Base-by-base conservation (phyloP, 2,797 vertebrate genomes). In the Notoglanidium macrostoma region DNA sequence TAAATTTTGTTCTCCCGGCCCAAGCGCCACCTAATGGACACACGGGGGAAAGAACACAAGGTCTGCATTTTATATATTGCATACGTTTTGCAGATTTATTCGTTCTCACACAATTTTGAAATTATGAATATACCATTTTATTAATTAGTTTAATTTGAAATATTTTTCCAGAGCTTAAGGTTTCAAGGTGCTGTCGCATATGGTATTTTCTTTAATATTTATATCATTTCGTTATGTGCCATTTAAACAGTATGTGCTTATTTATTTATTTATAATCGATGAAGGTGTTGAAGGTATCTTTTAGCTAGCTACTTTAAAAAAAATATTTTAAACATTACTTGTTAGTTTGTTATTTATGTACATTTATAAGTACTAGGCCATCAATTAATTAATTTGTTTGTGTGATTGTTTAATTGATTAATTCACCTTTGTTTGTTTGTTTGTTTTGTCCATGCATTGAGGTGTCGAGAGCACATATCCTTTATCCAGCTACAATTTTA, bases 21-120 rank as follows among this genome's bases (percentile, higher is more conserved):
- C 93, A 91, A 88, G 90, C 92, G 93, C 92, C 93, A 88, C 72
- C 85, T 92, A 79, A 87, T 61, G 35, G 92, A 77, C 15, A 17
- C n/a, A 0, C 0, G 0, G 0, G 0, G 74, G 84, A 5, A 81
- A 40, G 59, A 35, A 59, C 74, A 86, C 0, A 1, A 5, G 21
- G n/a, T 46, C 17, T 9, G 0, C 0, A 7, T 55, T 59, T 26
- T 35, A 5, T 74, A 21, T 23, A 49, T 49, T 46, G 46, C 14
- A 40, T 73, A 23, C 7, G 2, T 29, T 40, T 21, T 21, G 17
- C 19, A 57, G 17, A 67, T n/a, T 65, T 2, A 55, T 65, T 68
- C 17, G 32, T 2, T 32, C 12, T 73, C 6, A 44, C 19, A 40
- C 9, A 21, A 19, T 1, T 23, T 67, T 32, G 14, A 65, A n/a